Base-by-base conservation (phyloP, 1,140 invertebrate species). In the Aradophagus sp. region DNA sequence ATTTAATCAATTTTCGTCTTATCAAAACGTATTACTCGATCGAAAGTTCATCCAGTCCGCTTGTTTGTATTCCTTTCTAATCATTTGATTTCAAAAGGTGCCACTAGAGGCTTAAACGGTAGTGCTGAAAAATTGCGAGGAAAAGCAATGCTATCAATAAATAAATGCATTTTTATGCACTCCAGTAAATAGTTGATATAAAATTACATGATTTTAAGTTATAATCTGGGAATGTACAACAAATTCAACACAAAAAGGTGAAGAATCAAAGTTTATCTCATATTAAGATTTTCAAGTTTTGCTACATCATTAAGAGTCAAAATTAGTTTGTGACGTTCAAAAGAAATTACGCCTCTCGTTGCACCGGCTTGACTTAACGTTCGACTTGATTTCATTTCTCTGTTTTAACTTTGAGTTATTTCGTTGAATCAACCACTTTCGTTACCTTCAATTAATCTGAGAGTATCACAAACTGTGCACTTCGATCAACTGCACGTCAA, bases 41-140 rank as follows among this genome's bases (percentile, higher is more conserved):
- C 70, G 66, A 74, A 74, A 56, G 55, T 74, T 78, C 66, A 74
- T 77, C 79, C 78, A 55, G 80, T 5, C 73, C 75, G 79, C 78
- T 81, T 81, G 68, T 81, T 78, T 77, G 76, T 59, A 58, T 71
- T 59, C 32, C 45, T 52, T 67, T 72, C 36, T 58, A 55, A 38
- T 63, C 20, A 45, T 52, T 62, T 50, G 12, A 20, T 2, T 0
- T 2, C 7, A 8, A 15, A 4, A 0, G 6, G 23, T 13, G 6
- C 10, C 2, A 41, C 3, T 2, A 15, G 8, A 20, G 16, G n/a
- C n/a, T n/a, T n/a, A n/a, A n/a, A n/a, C n/a, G n/a, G n/a, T n/a
- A n/a, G n/a, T n/a, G n/a, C n/a, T n/a, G n/a, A n/a, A n/a, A n/a
- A n/a, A n/a, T n/a, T n/a, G n/a, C n/a, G n/a, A n/a, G n/a, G n/a